Evolutionary conservation across 1,140 invertebrate genomes (phyloP), one percentile per base, ranked within the genome.

Genomic region (Micrasema longulum): DNA sequence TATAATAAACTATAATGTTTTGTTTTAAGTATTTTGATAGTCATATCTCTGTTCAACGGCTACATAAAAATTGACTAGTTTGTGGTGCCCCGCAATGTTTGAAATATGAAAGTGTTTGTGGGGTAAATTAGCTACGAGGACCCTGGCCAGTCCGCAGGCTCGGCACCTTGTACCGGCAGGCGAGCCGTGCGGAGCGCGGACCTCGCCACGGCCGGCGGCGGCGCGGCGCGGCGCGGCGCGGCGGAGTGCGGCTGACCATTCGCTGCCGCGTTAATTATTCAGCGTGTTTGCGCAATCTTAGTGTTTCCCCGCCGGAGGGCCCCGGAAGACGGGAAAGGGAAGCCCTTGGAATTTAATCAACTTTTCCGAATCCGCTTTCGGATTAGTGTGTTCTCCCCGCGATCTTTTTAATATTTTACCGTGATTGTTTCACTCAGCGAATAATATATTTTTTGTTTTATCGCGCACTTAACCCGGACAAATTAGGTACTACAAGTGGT

Each of bases 221-320:
- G 22, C 48, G 0, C 14, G 48, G 48, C 1, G 2, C 12, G 16
- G 16, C 14, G 45, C 20, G 7, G 45, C 45, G 18, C 14, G 14
- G 20, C 38, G 14, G 23, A 50, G 26, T 18, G 45, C 48, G 16
- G 5, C 22, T 38, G 41, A 68, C 72, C 72, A 64, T 43, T 55
- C 63, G 22, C 31, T n/a, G 18, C 43, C 55, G 31, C 65, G 65
- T 73, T 73, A 73, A 73, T 73, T 73, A 73, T 73, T 73, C 72
- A 69, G 57, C 66, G 43, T 69, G 72, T 73, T 69, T 73, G 72
- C 65, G 66, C 72, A 73, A 73, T 73, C 71, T 72, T 71, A 23
- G 50, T 16, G 26, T 26, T 22, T 26, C 23, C 53, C 36, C 43
- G 38, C 50, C 14, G 43, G 4, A 2, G 14, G 12, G 31, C 22